A percentile compares a stretch with the other conserved stretches of the same genome.
These are phyloP conservation scores for Dromaius novaehollandiae DNA, from an alignment of 2,113 vertebrate species.

Conservation along the genomic window DNA sequence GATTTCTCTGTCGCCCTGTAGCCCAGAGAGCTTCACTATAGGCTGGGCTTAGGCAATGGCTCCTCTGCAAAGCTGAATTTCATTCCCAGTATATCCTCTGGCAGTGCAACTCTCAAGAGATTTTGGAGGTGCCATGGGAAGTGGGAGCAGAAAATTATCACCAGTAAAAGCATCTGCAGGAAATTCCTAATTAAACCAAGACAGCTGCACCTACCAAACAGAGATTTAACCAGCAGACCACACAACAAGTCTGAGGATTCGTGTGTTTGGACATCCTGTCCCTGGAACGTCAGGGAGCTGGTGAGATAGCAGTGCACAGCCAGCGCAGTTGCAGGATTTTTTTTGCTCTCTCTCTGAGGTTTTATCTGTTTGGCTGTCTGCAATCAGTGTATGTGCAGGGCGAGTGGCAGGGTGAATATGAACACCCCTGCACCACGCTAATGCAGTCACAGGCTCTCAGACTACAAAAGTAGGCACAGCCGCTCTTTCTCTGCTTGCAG, in stretches of 20 bases:
- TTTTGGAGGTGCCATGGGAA: neutral
- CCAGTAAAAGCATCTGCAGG: neutral
- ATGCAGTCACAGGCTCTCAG: neutral
- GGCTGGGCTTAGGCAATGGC: neutral
- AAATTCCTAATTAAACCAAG: slow-evolving; percentile 3
- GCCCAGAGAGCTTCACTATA: neutral
- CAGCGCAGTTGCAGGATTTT: neutral
- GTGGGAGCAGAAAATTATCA: neutral
- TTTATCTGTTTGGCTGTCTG: neutral
- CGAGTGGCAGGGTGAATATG: neutral
- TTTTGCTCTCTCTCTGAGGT: neutral
- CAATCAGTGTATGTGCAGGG: neutral
- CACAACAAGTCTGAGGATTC: neutral
- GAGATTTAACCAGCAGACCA: neutral
- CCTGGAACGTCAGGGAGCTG: neutral
- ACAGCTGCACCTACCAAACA: neutral
- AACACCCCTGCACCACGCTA: neutral
- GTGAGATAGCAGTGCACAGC: neutral
- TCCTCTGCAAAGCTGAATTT: neutral
- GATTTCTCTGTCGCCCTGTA: neutral
- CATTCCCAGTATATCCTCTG: neutral
- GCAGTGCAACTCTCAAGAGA: neutral
- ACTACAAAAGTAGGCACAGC: neutral
- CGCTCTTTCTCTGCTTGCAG: neutral
- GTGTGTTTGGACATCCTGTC: neutral